Base-by-base conservation (phyloP, 2,888 invertebrate species). In the Drosophila hamatofila region DNA sequence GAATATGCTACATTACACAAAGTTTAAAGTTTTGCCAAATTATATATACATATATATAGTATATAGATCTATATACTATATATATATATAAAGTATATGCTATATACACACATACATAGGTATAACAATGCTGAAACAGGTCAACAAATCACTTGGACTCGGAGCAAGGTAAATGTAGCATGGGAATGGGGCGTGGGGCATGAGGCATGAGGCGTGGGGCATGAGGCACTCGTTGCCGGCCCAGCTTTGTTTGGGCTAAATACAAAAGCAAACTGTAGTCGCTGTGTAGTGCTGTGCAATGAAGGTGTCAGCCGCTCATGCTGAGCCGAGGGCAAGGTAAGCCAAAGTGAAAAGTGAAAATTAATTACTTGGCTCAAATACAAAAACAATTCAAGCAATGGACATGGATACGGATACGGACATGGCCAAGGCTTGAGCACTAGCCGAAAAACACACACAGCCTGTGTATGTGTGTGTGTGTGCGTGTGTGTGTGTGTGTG, bases 361-460 rank as follows among this genome's bases (percentile, higher is more conserved):
- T 84, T 83, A 84, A 83, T 83, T 83, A 81, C 82, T 77, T 73
- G 72, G 68, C 54, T 67, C 52, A 69, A 70, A 63, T 55, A 62
- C 66, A 61, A 65, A 73, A 54, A 68, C 54, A 67, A 71, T 76
- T 33, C 42, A 37, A 42, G 37, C 55, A 51, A 56, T 33, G 56
- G 67, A 44, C 48, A 64, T 44, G 56, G 37, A 52, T 41, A 63
- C 27, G 27, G 25, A 25, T 25, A 30, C 30, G 23, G 35, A 46
- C 46, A 39, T 39, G 60, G 51, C n/a, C 14, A 39, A 42, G 27
- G 33, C 25, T 25, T 49, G 48, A 41, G 63, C 51, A 9, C 35
- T 44, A 14, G 52, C 52, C 64, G 21, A 65, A 51, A 64, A 54
- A 30, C 54, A 27, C 25, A 46, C 46, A 46, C 25, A 14, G n/a